A percentile compares a stretch with the other conserved stretches of the same genome.
These are phyloP conservation scores for Spisula solida DNA, from an alignment of 2,888 invertebrate species.

Conservation along the genomic window DNA sequence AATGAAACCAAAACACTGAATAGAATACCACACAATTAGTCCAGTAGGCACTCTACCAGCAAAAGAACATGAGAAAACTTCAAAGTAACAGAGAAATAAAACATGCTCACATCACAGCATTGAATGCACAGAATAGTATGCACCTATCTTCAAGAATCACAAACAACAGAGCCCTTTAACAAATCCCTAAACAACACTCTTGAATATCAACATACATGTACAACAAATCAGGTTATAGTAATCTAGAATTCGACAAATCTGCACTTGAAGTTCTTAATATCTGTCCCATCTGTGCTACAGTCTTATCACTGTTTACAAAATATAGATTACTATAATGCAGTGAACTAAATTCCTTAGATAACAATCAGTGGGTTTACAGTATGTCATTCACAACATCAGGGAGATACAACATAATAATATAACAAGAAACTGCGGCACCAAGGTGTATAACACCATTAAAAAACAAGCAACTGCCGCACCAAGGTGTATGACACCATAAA, in stretches of 20 bases:
- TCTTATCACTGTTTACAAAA: conserved; percentile 18
- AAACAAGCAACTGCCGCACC: too few relatives aligned
- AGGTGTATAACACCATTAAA: too few relatives aligned
- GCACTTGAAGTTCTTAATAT: neutral
- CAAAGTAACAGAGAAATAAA: neutral
- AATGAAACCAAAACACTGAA: neutral
- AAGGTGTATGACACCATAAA: too few relatives aligned
- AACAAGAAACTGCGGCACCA: too few relatives aligned
- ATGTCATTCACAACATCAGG: neutral
- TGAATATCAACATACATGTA: neutral
- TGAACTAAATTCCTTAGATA: conserved; percentile 1
- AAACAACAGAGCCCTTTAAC: neutral
- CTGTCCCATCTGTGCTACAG: neutral
- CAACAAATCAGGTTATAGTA: neutral
- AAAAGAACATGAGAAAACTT: neutral
- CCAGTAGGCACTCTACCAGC: too few relatives aligned
- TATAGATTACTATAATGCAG: conserved; percentile 12
- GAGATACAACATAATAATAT: too few relatives aligned
- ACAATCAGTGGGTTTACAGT: neutral
- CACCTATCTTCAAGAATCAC: neutral
- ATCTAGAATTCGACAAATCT: neutral
- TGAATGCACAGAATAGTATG: neutral
- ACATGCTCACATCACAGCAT: neutral
- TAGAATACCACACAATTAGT: neutral
- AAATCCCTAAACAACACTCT: neutral